A percentile compares a stretch with the other conserved stretches of the same genome.
Evolutionary conservation across 2,888 invertebrate species (phyloP).

Genomic region (Diaprepes abbreviatus): DNA sequence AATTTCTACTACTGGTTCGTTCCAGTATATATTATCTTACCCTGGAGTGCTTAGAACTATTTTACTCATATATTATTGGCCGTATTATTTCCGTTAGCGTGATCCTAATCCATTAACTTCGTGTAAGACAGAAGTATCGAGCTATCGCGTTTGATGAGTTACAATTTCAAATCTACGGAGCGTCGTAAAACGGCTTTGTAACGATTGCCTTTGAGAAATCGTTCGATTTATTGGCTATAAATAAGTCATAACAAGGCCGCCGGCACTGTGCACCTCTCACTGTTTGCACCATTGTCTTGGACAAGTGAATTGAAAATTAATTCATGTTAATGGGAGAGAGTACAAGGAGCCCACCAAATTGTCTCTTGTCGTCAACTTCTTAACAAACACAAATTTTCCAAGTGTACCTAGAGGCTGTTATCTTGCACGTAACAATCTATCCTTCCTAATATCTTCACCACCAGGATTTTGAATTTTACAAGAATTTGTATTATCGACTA

Average conservation of each 20-base stretch:
- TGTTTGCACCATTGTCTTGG: not conserved
- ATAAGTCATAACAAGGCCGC: constrained; percentile 3
- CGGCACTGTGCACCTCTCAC: not conserved
- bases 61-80: too few relatives aligned
- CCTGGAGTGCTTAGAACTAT: too few relatives aligned
- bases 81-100: constrained; percentile 3
- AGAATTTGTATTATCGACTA: too few relatives aligned
- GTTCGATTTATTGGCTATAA: constrained; percentile 12
- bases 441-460: too few relatives aligned
- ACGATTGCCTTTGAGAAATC: constrained; percentile 2
- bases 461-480: too few relatives aligned
- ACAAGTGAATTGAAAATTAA: not conserved
- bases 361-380: too few relatives aligned
- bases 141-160: constrained; percentile 16
- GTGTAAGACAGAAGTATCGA: constrained; percentile 18
- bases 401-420: too few relatives aligned
- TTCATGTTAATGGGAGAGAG: not conserved
- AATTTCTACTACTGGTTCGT: too few relatives aligned
- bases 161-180: constrained; percentile 7
- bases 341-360: not conserved
- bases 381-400: too few relatives aligned
- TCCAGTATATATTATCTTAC: too few relatives aligned
- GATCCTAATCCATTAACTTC: not conserved
- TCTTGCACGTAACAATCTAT: too few relatives aligned
- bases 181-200: constrained; percentile 8